phyloP scores from a whole-genome alignment of 2,797 vertebrate genomes.

The Steatocranus sp. region DNA sequence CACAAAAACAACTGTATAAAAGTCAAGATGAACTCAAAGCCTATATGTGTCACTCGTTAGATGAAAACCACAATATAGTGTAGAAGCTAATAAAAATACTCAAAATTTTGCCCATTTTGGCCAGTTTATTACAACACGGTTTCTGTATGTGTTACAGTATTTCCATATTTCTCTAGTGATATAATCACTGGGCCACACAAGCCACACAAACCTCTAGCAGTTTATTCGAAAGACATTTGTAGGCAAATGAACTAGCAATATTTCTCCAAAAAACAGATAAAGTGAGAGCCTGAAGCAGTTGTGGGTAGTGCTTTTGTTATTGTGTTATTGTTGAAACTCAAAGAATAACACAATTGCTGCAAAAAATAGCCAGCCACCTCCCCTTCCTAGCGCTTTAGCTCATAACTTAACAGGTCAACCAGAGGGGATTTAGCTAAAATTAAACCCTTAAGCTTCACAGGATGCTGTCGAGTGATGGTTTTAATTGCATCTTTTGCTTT shows the following conservation, averaged over 20 bases:
- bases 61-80: not conserved
- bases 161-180: not conserved
- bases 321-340: not conserved
- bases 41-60: not conserved
- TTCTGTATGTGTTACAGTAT: not conserved
- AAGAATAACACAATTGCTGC: slow-evolving; percentile 39
- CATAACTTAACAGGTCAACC: slow-evolving; percentile 1
- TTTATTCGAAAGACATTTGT: not conserved
- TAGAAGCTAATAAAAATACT: not conserved
- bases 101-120: not conserved
- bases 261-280: not conserved
- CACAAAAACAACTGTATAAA: not conserved
- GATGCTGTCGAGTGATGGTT: not conserved
- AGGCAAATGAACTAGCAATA: not conserved
- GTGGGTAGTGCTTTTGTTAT: not conserved
- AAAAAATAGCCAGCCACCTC: slow-evolving; percentile 4
- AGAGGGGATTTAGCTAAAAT: slow-evolving; percentile 3
- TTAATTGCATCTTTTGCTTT: not conserved
- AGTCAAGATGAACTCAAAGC: not conserved
- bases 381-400: slow-evolving; percentile 8
- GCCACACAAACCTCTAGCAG: not conserved
- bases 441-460: not conserved
- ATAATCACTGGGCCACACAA: not conserved
- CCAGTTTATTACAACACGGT: slow-evolving; percentile 3
- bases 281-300: not conserved